phyloP scores from a whole-genome alignment of 2,113 vertebrate genomes.

The Hydrochoerus hydrochaeris region DNA sequence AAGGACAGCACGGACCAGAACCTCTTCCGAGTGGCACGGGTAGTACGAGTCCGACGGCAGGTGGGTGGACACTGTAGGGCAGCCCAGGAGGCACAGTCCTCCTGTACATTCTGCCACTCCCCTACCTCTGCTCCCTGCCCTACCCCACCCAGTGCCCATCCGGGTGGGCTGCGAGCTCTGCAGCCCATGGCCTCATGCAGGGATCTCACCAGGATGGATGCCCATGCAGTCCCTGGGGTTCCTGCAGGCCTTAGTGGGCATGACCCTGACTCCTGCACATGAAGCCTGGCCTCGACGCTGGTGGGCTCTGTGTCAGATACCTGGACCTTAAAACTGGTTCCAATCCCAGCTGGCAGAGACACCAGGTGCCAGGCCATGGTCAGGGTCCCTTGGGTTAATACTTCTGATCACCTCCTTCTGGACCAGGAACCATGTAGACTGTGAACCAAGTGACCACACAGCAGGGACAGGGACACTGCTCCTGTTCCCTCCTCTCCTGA shows the following conservation, averaged over 20 bases:
- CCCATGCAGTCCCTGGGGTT: too few relatives aligned
- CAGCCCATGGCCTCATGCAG: too few relatives aligned
- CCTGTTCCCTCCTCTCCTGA: neutral
- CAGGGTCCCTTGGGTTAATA: neutral
- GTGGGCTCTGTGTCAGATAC: too few relatives aligned
- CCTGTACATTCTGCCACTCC: neutral
- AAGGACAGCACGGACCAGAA: constrained; percentile 85
- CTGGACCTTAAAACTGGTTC: too few relatives aligned
- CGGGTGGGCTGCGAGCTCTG: too few relatives aligned
- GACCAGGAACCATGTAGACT: neutral
- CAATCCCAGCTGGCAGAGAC: neutral
- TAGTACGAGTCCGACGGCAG: constrained; percentile 85
- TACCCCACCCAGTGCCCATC: neutral
- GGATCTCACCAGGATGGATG: too few relatives aligned
- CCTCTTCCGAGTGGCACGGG: constrained; percentile 66
- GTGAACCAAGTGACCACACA: neutral
- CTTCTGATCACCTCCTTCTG: too few relatives aligned
- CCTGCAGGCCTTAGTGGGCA: too few relatives aligned
- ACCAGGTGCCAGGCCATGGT: neutral
- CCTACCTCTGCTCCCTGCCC: neutral
- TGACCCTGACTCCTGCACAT: too few relatives aligned
- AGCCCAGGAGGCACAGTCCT: neutral
- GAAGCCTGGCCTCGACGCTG: too few relatives aligned
- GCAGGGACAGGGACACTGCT: neutral
- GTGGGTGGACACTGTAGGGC: constrained; percentile 77